These are phyloP conservation scores for Protobothrops mucrosquamatus DNA, from an alignment of 2,113 vertebrate species.

Conservation along the genomic window DNA sequence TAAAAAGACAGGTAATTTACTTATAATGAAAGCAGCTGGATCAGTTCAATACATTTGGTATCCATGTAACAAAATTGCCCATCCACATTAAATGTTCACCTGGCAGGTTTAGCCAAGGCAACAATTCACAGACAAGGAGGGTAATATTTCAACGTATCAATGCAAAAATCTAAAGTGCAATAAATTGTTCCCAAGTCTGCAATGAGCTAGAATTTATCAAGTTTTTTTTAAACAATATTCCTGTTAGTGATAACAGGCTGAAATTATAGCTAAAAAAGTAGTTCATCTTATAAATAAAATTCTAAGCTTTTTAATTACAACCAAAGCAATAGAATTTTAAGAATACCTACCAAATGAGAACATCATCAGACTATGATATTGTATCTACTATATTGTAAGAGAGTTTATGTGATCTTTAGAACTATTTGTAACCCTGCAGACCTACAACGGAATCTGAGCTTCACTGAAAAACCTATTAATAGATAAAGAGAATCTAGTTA, in stretches of 20 bases:
- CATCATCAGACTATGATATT: neutral
- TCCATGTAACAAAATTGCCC: neutral
- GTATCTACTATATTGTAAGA: neutral
- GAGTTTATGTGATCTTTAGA: neutral
- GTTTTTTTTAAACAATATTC: neutral
- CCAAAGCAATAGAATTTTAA: neutral
- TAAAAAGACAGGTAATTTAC: neutral
- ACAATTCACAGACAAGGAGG: neutral
- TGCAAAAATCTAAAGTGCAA: neutral
- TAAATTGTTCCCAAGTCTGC: neutral
- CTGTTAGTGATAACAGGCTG: neutral
- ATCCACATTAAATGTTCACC: too few species aligned
- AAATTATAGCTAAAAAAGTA: neutral
- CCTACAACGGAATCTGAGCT: neutral
- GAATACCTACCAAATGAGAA: neutral
- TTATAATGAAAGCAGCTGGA: neutral
- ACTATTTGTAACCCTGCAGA: neutral
- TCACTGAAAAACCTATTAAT: neutral
- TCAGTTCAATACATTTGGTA: neutral
- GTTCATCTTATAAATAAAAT: neutral
- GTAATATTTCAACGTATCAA: neutral
- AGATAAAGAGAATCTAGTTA: neutral
- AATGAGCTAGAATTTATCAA: neutral
- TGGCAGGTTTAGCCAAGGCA: neutral
- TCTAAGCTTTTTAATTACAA: neutral